Evolutionary conservation across 2,888 invertebrate species (phyloP), one percentile per base, ranked within the genome.

Genomic region (Petrolisthes cinctipes): DNA sequence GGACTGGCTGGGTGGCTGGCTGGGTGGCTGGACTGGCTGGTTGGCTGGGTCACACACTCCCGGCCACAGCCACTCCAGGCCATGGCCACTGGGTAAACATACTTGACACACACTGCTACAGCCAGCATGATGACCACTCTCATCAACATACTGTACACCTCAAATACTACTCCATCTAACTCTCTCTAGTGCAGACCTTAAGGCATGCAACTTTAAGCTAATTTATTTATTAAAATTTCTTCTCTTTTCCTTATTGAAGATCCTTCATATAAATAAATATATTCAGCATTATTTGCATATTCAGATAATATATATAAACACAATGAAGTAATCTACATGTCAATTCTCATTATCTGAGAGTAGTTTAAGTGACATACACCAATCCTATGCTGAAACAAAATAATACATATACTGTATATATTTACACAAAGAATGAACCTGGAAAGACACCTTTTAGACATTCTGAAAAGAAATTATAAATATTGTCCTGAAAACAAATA

Each of bases 131-230:
- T 61, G 17, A 61, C 66, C 66, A 4, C 66, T 4, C 66, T 4
- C 66, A 61, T 17, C 9, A 9, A 61, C 66, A 83, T 66, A 78
- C 68, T 75, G 78, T 86, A 66, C 17, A 9, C 66, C 11, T 17
- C 4, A 9, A 17, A 17, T 17, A 61, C 17, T 17, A 17, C 4
- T 17, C 17, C 66, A 61, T 61, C 71, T 71, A 71, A 71, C 71
- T 57, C 83, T 75, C 17, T 51, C 37, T n/a, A 37, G 51, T 57
- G 4, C 20, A 51, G 7, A 68, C 53, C 73, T 14, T 81, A 23
- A 85, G 37, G 73, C 86, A 86, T 86, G 82, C 85, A 85, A 85
- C 79, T 85, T 85, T 79, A 79, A 71, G n/a, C 53, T 51, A 85
- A 68, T 79, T 20, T 71, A 20, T 71, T 11, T 78, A 37, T 71